Evolutionary conservation across 1,140 invertebrate genomes (phyloP).

Genomic region (Drosophila simulans): DNA sequence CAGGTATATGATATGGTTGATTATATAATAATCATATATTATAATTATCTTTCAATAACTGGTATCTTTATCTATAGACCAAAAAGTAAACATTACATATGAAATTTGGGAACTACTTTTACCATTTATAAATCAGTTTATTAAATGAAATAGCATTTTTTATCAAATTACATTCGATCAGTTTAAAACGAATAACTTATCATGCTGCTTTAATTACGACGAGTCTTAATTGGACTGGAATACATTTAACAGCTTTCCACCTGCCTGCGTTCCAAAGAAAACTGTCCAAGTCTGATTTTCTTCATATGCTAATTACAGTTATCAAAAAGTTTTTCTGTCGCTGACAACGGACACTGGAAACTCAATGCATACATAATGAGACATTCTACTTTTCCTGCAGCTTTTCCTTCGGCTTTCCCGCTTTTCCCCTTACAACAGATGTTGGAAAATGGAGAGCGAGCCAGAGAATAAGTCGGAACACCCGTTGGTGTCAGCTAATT

Average conservation of each 20-base stretch:
- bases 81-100: too few relatives aligned
- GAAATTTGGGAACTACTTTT: too few relatives aligned
- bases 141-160: too few relatives aligned
- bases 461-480: neutral
- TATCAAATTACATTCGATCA: neutral
- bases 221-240: constrained; percentile 32
- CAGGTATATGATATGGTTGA: too few relatives aligned
- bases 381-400: constrained; percentile 1
- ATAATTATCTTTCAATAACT: too few relatives aligned
- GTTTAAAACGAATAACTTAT: neutral
- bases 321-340: constrained; percentile 64
- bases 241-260: constrained; percentile 51
- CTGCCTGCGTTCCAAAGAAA: constrained; percentile 37
- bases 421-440: constrained; percentile 9
- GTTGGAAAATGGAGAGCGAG: neutral
- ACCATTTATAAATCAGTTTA: too few relatives aligned
- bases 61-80: too few relatives aligned
- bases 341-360: constrained; percentile 48
- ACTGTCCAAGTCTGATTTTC: constrained; percentile 44
- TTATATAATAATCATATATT: too few relatives aligned
- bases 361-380: constrained; percentile 76
- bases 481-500: constrained; percentile 59
- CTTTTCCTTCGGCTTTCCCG: neutral
- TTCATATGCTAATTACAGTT: constrained; percentile 78
- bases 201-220: constrained; percentile 11